Conservation (phyloP, 2,888 invertebrate species). For the Dinocampus coccinellae region DNA sequence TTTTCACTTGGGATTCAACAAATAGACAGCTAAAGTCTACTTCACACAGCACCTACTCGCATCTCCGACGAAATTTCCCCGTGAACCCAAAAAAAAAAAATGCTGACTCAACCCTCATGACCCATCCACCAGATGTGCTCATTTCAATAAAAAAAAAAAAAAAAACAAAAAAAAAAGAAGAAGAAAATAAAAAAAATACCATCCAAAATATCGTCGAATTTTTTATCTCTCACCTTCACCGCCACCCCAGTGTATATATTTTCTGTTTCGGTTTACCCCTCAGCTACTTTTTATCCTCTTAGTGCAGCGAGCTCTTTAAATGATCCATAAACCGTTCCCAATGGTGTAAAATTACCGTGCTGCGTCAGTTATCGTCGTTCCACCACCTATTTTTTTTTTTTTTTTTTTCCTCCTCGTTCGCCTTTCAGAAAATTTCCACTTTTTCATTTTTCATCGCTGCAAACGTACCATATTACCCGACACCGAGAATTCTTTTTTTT, state of each 20-base stretch:
- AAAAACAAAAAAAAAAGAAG: constrained; percentile 40
- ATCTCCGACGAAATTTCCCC: not conserved
- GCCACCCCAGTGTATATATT: not conserved
- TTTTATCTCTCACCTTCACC: constrained; percentile 40
- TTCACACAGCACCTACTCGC: constrained; percentile 30
- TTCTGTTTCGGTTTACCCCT: constrained; percentile 5
- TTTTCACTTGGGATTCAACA: constrained; percentile 48
- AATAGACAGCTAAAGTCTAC: constrained; percentile 40
- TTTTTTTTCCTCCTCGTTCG: not conserved
- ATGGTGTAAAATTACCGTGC: constrained; percentile 45
- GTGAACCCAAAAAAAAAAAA: constrained; percentile 44
- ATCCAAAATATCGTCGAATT: constrained; percentile 34
- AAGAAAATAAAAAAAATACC: not conserved
- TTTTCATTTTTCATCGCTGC: not conserved
- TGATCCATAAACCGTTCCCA: constrained; percentile 49
- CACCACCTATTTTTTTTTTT: constrained; percentile 28
- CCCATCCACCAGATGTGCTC: constrained; percentile 57
- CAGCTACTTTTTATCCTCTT: constrained; percentile 41
- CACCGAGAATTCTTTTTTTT: constrained; percentile 22
- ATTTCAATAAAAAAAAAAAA: constrained; percentile 55
- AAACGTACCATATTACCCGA: constrained; percentile 28
- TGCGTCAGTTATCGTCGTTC: constrained; percentile 39
- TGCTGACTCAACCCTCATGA: constrained; percentile 54
- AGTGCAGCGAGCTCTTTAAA: constrained; percentile 45
- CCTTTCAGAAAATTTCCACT: constrained; percentile 6